A percentile compares a stretch with the other conserved stretches of the same genome.
Evolutionary conservation across 2,113 vertebrate species (phyloP).

Genomic region (Xenopus laevis): DNA sequence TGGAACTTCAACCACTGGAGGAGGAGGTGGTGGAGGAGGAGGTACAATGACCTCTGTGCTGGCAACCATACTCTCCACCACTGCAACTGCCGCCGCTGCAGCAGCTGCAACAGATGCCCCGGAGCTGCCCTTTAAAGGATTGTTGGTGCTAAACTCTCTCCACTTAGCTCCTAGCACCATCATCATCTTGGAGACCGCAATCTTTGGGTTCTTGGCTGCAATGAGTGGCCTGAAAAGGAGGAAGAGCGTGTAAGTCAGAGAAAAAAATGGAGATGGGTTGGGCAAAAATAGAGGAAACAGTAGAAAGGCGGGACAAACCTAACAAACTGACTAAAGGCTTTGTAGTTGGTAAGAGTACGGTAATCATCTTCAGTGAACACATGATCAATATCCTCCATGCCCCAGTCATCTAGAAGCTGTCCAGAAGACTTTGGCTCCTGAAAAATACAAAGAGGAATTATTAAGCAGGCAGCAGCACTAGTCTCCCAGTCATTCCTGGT

Average conservation of each 20-base stretch:
- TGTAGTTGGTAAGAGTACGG: conserved; percentile 93
- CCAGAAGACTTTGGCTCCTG: conserved; percentile 88
- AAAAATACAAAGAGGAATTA: background rate
- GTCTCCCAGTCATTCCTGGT: too few relatives aligned
- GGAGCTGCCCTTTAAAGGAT: conserved; percentile 85
- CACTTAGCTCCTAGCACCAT: conserved; percentile 96
- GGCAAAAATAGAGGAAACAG: too few relatives aligned
- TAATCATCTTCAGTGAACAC: conserved; percentile 95
- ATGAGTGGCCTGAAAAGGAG: conserved; percentile 79
- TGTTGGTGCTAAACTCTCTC: conserved; percentile 97
- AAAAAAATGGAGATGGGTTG: conserved; percentile 7
- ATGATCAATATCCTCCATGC: conserved; percentile 97
- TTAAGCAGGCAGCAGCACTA: too few relatives aligned
- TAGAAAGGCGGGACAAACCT: conserved; percentile 62
- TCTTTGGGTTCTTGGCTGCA: conserved; percentile 96
- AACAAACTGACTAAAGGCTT: conserved; percentile 97
- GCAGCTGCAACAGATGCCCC: conserved; percentile 86
- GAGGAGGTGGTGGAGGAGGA: conserved; percentile 47
- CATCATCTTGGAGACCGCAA: conserved; percentile 99
- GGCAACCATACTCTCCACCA: conserved; percentile 89
- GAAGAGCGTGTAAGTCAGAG: background rate
- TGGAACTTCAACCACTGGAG: conserved; percentile 71
- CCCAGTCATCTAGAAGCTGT: conserved; percentile 92
- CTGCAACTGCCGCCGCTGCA: conserved; percentile 86
- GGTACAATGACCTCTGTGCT: conserved; percentile 65